Evolutionary conservation across 2,113 vertebrate species (phyloP).

Genomic region (Piaya cayana): DNA sequence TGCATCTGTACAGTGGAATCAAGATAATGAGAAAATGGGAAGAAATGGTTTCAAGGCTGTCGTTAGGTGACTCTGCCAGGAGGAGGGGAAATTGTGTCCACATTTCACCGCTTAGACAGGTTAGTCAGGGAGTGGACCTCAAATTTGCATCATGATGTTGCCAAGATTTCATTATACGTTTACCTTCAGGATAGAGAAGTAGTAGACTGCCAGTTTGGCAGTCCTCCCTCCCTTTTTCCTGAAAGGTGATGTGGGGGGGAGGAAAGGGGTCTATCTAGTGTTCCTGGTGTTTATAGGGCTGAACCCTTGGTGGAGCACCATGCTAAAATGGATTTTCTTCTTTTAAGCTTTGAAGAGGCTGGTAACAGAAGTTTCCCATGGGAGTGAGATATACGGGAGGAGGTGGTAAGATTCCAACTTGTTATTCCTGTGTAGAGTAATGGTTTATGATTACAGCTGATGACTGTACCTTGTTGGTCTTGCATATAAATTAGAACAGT

Average conservation of each 20-base stretch:
- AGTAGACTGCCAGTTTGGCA: background rate
- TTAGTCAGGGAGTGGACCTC: background rate
- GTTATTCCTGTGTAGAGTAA: background rate
- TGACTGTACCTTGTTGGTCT: background rate
- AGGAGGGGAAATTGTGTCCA: background rate
- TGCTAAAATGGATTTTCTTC: background rate
- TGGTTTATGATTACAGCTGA: background rate
- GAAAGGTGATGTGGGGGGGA: accelerated
- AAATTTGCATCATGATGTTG: background rate
- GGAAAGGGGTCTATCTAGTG: background rate
- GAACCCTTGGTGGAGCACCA: background rate
- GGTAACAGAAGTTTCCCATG: background rate
- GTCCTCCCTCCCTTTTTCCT: background rate
- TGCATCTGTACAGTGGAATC: background rate
- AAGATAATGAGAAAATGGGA: background rate
- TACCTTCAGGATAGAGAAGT: background rate
- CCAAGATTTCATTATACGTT: background rate
- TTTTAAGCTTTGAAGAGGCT: background rate
- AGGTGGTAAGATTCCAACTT: background rate
- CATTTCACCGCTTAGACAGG: accelerated
- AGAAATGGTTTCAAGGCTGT: background rate
- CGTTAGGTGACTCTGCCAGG: background rate
- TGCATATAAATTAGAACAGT: background rate
- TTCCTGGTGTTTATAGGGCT: background rate
- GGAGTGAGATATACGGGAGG: background rate